Base-by-base conservation (phyloP, 2,888 invertebrate species). In the Apamea anceps region DNA sequence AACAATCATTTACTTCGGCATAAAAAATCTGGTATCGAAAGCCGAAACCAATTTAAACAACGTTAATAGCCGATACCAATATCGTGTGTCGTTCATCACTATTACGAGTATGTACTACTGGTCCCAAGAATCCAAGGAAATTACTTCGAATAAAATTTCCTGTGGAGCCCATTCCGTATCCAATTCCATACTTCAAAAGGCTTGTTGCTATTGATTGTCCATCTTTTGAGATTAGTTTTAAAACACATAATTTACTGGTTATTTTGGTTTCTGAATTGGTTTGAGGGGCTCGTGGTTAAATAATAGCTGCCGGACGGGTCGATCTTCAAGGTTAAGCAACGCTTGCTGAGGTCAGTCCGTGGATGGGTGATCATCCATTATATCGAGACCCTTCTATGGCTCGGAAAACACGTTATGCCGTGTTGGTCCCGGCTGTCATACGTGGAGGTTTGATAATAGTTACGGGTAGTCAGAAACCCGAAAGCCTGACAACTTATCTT, bases 111-210 rank as follows among this genome's bases (percentile, higher is more conserved):
- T 21, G n/a, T 73, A 42, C 57, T 72, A 72, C 71, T 72, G 83
- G 75, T 80, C 60, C 74, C 62, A 78, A 80, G 72, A 82, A 87
- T 82, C 77, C 75, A 67, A 90, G 86, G 82, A 88, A 90, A 90
- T 89, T 84, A 90, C 85, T 74, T 80, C 77, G 83, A 87, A 90
- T 88, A 87, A 87, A 89, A 90, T 89, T 85, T 91, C 84, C 87
- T 87, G 83, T 66, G 72, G 77, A 81, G 75, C 82, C 84, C 84
- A 87, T 86, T 87, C 81, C 76, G 79, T 76, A 79, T 80, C 84
- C 82, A 89, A 88, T 88, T 82, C 82, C 45, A 71, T 79, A 86
- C 82, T 86, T 91, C 88, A 90, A 90, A 91, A 84, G 85, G 60
- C 51, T 84, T 74, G 68, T 72, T 85, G 54, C 84, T 87, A 82